A percentile compares a stretch with the other conserved stretches of the same genome.
Evolutionary conservation across 2,888 invertebrate genomes (phyloP).

Genomic region (Lampropteryx suffumata): DNA sequence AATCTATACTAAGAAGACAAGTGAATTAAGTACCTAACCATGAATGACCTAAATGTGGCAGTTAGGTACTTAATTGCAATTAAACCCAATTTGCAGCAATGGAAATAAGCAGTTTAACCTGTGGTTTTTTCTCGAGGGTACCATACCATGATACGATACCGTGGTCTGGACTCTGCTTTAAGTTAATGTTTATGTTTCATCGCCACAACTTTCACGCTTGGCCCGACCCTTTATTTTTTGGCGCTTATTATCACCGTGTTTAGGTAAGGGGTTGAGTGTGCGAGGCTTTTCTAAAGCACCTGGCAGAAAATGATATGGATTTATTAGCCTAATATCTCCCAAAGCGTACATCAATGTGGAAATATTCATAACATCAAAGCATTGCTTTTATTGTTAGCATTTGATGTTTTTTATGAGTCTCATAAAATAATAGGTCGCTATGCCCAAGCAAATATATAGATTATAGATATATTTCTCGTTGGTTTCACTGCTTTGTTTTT

Average conservation of each 20-base stretch:
- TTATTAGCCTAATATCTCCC: constrained; percentile 10
- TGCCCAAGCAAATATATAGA: no score
- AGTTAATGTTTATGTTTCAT: constrained; percentile 22
- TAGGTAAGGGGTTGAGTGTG: constrained; percentile 12
- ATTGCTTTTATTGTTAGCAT: constrained; percentile 5
- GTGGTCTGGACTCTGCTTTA: constrained; percentile 12
- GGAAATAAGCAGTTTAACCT: constrained; percentile 12
- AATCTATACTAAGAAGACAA: no score
- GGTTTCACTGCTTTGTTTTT: background rate
- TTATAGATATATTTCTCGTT: no score
- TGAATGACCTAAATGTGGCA: no score
- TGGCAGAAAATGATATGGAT: constrained; percentile 17
- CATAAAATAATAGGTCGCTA: no score
- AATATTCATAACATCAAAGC: constrained; percentile 4
- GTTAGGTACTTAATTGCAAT: no score
- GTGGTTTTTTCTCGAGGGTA: constrained; percentile 6
- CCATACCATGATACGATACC: constrained; percentile 8
- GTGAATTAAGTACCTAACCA: no score
- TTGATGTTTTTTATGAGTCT: constrained; percentile 1
- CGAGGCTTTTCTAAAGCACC: constrained; percentile 13
- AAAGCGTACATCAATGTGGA: background rate
- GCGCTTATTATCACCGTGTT: constrained; percentile 8
- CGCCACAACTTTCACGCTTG: constrained; percentile 17
- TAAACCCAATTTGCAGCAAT: no score
- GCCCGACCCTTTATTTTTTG: constrained; percentile 15